Base-by-base conservation (phyloP, 2,888 invertebrate genomes). In the Drosophila putrida region DNA sequence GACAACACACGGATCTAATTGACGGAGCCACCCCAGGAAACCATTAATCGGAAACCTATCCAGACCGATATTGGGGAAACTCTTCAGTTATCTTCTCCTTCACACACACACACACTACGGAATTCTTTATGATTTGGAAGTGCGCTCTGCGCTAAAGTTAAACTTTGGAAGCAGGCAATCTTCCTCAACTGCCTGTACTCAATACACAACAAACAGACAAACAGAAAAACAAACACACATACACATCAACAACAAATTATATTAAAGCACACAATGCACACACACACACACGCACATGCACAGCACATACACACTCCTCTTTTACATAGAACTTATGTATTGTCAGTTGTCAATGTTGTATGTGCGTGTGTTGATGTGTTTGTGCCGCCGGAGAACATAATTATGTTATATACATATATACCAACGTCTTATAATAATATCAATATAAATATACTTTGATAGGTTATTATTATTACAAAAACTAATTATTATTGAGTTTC, bases 81-180 rank as follows among this genome's bases (percentile, higher is more conserved):
- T 55, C 8, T 35, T 44, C 33, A 33, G 43, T 55, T 55, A 25
- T 20, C 20, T 44, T 20, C 20, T 20, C 2, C 20, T 20, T 20
- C 20, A 47, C 15, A 57, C 2, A 47, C 20, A 47, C 15, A 57
- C 2, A 47, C 11, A 57, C 47, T 10, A 27, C n/a, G 9, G 15
- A 60, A 43, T 49, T 57, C 28, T 43, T 25, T 6, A 43, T 41
- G 8, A 60, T 54, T 67, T 62, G 39, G 25, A 59, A 59, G 77
- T 74, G 63, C 49, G 54, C 59, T 62, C 61, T 53, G 60, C 51
- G 80, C 78, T 62, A 4, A 69, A 85, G 86, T 82, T 61, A 65
- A 82, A 82, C 81, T 82, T 82, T 82, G 55, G 33, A 43, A 58
- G 66, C 50, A 36, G 33, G 8, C 71, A 53, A 10, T 39, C 31